Percentiles rank a stretch among this genome's conserved stretches.
Conservation (phyloP, 2,888 invertebrate genomes). For the Microdon myrmicae region DNA sequence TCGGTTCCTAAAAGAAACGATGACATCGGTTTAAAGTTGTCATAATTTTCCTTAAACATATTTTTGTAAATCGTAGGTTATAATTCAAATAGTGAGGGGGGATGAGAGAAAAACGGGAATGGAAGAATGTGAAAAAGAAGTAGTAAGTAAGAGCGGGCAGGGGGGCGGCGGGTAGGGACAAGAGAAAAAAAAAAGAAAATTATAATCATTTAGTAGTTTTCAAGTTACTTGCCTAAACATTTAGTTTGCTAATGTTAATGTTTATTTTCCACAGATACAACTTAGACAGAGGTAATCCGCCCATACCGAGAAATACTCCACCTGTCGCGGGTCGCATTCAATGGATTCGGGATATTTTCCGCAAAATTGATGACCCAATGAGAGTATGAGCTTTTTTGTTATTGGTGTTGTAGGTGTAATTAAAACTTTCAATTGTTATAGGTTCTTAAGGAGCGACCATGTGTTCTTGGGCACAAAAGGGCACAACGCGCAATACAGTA, state of each 20-base stretch:
- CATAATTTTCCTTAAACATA: too few species aligned
- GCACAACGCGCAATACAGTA: constrained; percentile 79
- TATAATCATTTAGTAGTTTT: not conserved
- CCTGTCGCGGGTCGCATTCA: constrained; percentile 83
- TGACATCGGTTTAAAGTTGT: too few species aligned
- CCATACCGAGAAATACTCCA: constrained; percentile 79
- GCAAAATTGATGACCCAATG: constrained; percentile 81
- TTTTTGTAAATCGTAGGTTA: too few species aligned
- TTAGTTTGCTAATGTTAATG: not conserved
- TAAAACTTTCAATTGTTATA: not conserved
- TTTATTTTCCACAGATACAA: constrained; percentile 73
- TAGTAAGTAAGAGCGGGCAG: too few species aligned
- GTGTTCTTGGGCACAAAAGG: constrained; percentile 72
- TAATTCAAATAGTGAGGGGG: too few species aligned
- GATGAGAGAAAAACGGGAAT: too few species aligned
- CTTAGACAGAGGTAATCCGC: constrained; percentile 78
- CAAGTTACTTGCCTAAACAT: not conserved
- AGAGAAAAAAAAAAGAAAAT: too few species aligned
- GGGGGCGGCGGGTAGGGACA: too few species aligned
- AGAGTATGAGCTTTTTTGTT: constrained; percentile 66
- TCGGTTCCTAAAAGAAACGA: too few species aligned
- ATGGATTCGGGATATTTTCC: constrained; percentile 84
- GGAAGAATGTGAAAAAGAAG: too few species aligned
- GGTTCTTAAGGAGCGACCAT: constrained; percentile 56
- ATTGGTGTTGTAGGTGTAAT: constrained; percentile 20